Conservation (phyloP, 2,797 vertebrate species). For the Microchirus variegatus region DNA sequence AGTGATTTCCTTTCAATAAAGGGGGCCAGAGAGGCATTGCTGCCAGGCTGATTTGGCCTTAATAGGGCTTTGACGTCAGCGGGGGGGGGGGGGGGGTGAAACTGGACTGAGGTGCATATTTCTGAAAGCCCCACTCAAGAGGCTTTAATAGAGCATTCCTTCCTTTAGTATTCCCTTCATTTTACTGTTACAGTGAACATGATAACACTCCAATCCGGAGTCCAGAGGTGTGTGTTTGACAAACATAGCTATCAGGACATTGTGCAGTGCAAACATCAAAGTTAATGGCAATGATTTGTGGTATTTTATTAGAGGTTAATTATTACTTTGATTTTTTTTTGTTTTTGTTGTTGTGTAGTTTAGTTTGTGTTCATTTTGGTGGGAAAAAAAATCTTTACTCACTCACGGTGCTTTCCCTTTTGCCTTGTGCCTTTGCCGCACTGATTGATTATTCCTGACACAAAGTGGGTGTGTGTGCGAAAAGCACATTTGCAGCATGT, state of each 20-base stretch:
- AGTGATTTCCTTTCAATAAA: slow-evolving; percentile 36
- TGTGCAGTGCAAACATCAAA: neutral
- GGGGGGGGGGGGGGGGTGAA: slow-evolving; percentile 37
- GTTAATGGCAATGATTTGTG: too few relatives aligned
- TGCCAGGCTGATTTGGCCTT: slow-evolving; percentile 52
- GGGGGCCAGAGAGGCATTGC: slow-evolving; percentile 21
- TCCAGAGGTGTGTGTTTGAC: slow-evolving; percentile 13
- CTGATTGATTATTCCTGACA: neutral
- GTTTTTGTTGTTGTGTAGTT: neutral
- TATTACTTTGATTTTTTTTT: neutral
- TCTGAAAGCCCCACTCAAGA: slow-evolving; percentile 37
- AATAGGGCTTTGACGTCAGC: slow-evolving; percentile 64
- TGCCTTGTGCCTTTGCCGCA: neutral
- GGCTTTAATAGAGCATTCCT: slow-evolving; percentile 23
- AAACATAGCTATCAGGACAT: slow-evolving; percentile 5
- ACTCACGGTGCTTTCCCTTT: neutral
- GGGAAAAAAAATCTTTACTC: neutral
- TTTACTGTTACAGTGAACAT: slow-evolving; percentile 15
- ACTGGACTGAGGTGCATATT: slow-evolving; percentile 47
- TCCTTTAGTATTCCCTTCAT: slow-evolving; percentile 10
- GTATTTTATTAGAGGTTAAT: too few relatives aligned
- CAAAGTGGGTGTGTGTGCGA: slow-evolving; percentile 23
- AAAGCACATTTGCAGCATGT: slow-evolving; percentile 48
- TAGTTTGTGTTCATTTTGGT: neutral
- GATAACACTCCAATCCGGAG: neutral